These are phyloP conservation scores for Sylvia borin DNA, from an alignment of 2,797 vertebrate genomes.

Conservation along the genomic window DNA sequence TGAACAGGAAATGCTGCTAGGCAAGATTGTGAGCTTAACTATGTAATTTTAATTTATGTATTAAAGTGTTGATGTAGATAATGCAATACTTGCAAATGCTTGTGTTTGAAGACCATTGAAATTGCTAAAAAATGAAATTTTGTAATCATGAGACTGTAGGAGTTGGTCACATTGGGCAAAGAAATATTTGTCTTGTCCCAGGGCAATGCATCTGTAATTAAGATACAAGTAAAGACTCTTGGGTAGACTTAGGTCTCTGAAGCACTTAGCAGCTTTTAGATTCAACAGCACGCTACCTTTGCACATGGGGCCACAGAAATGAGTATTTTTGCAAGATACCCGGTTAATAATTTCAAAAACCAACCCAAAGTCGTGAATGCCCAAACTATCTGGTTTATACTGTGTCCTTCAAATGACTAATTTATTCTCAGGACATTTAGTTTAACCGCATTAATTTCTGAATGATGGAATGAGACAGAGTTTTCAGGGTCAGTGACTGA, in stretches of 20 bases:
- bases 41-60: slow-evolving; percentile 40
- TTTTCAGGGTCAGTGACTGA: slow-evolving; percentile 26
- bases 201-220: background rate
- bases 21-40: slow-evolving; percentile 14
- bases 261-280: background rate
- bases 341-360: background rate
- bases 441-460: slow-evolving; percentile 8
- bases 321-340: background rate
- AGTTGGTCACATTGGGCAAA: background rate
- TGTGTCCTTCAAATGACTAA: background rate
- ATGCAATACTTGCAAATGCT: slow-evolving; percentile 1
- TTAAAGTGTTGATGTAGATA: slow-evolving; percentile 25
- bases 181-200: background rate
- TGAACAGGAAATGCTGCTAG: slow-evolving; percentile 61
- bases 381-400: background rate
- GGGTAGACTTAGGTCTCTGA: background rate
- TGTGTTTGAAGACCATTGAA: slow-evolving; percentile 1
- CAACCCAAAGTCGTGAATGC: background rate
- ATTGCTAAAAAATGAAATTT: background rate
- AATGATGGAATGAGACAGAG: slow-evolving; percentile 49
- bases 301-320: background rate
- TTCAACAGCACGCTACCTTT: background rate
- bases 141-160: background rate
- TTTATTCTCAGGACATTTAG: background rate
- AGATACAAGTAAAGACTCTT: background rate